Conservation (phyloP, 2,888 invertebrate species). For the Apantesis nais region DNA sequence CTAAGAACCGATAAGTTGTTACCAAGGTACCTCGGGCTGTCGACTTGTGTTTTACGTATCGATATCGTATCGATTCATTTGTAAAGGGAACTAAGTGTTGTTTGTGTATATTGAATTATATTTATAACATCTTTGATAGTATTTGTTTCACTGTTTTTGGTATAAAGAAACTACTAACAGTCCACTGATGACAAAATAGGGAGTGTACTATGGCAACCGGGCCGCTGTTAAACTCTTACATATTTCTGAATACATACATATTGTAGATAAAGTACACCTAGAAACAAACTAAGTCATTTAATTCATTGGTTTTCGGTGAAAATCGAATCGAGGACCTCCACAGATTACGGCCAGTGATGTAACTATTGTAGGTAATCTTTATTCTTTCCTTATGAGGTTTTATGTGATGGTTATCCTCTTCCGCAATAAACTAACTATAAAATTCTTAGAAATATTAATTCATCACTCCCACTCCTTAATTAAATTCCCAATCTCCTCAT, state of each 20-base stretch:
- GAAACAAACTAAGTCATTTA: too few relatives aligned
- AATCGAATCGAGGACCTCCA: too few relatives aligned
- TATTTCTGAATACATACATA: too few relatives aligned
- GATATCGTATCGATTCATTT: not conserved
- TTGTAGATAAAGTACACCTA: too few relatives aligned
- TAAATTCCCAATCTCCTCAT: not conserved
- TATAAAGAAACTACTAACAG: too few relatives aligned
- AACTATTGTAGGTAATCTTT: not conserved
- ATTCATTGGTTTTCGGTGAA: too few relatives aligned
- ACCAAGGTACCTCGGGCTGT: constrained; percentile 29
- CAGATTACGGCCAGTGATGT: too few relatives aligned
- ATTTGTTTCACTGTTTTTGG: too few relatives aligned
- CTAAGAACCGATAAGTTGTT: constrained; percentile 22
- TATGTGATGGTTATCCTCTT: not conserved
- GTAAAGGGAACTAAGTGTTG: not conserved
- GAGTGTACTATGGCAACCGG: too few relatives aligned
- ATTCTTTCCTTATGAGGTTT: not conserved
- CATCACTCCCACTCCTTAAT: not conserved
- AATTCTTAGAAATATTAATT: not conserved
- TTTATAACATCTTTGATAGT: too few relatives aligned
- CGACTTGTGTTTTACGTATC: not conserved
- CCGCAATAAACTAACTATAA: not conserved
- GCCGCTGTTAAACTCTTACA: too few relatives aligned
- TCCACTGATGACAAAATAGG: too few relatives aligned
- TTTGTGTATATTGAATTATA: not conserved